Evolutionary conservation across 37 sponge, comb jelly and placozoan species (phyloP), one percentile per base, ranked within the genome.

Genomic region (Hormiphora californensis): DNA sequence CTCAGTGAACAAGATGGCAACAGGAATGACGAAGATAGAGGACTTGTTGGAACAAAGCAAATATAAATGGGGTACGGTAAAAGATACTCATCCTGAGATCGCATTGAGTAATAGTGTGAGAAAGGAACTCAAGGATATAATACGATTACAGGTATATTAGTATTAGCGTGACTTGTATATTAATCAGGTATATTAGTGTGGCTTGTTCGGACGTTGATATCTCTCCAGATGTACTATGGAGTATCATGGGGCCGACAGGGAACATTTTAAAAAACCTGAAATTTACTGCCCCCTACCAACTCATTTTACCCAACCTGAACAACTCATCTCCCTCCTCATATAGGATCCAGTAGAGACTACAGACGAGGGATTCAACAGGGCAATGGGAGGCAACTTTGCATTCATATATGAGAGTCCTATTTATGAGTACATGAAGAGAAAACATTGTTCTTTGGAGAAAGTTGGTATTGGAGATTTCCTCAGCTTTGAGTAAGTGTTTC

Each of bases 1-100:
- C n/a, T n/a, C 81, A 73, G 81, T 73, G 5, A 73, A 43, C n/a
- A 73, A 73, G 81, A 73, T 73, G 81, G 43, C 81, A 28, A 73
- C 81, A 22, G 81, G 81, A 12, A 27, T 73, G 25, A 40, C 46
- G 5, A 73, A 73, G 81, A 73, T 73, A 40, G 81, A 73, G 44
- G 81, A 73, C 43, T 46, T 73, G 44, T 46, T 73, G 1, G 38
- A 33, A 5, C 81, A 73, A 28, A 46, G 43, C 44, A 8, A 36
- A 1, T 73, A 73, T 21, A 19, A 39, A 9, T 73, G 81, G 81
- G 81, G 81, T 5, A 73, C 81, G 21, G 81, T 73, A 4, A 73
- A 73, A 46, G 81, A 41, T 5, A 73, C 81, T 23, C 81, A 73
- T 46, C 81, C 81, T 19, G 81, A 73, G 46, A 46, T 73, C 9